Evolutionary conservation across 1,140 invertebrate genomes (phyloP), one percentile per base, ranked within the genome.

Genomic region (Brachionus angularis): DNA sequence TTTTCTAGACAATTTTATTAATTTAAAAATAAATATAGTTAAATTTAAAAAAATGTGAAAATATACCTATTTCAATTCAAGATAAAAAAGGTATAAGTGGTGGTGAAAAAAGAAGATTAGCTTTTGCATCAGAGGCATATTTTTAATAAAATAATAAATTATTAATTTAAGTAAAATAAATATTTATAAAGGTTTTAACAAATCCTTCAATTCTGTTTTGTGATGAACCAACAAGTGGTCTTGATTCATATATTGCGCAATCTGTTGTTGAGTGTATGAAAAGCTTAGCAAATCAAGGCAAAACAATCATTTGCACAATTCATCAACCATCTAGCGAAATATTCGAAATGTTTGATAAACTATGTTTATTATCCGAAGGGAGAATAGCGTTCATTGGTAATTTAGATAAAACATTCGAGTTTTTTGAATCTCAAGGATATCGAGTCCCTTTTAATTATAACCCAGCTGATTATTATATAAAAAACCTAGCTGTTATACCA

Each of bases 41-140:
- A 58, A 88, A 89, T 5, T 81, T 97, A 49, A 86, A 83, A 49
- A 92, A 91, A 82, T 93, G 91, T 76, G 80, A 82, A 23, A 58
- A 71, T 12, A 71, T 47, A 27, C n/a, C 18, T 21, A 42, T 71
- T 29, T 21, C 21, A 2, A 44, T 42, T 33, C 39, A 47, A 47
- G 23, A 87, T 50, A 81, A 91, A 0, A 94, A 94, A 83, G 92
- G 93, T 0, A 89, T 98, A 25, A 96, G 93, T 0, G 93, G 93
- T 16, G 94, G 95, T 0, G 95, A 98, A 83, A 89, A 89, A 83
- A 96, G 95, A 80, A 85, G 94, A 74, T 81, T 98, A n/a, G 89
- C 93, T 0, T 96, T 97, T 81, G 94, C 93, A 31, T 91, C 91
- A 1, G 94, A 97, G n/a, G n/a, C n/a, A n/a, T n/a, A n/a, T n/a